Evolutionary conservation across 2,113 vertebrate species (phyloP), one percentile per base, ranked within the genome.

Genomic region (Tiliqua scincoides): DNA sequence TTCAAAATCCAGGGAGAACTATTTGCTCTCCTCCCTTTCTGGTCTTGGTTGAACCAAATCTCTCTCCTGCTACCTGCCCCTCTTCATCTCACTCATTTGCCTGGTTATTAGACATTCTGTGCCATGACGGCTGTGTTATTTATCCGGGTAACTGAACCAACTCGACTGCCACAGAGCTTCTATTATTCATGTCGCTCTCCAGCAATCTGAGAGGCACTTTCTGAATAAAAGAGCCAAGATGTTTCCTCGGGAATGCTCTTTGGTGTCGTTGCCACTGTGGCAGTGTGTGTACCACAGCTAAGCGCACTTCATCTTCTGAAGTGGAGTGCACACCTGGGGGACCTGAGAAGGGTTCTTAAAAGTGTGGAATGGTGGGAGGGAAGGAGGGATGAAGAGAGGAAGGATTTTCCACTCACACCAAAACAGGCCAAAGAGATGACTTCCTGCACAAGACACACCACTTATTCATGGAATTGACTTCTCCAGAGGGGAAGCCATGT

Each of bases 121-220:
- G 12, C 65, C n/a, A 5, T 59, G 23, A 40, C 23, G n/a, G 81
- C 67, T 72, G n/a, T 70, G 57, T 83, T 83, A 59, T 82, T 71
- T 82, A 59, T 59, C 81, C 27, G 52, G 67, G 81, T 83, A 83
- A 83, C 9, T 83, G 81, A 72, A 57, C 52, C 70, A 71, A 71
- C 67, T 27, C 30, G 81, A 72, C 37, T 72, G 57, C 80, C 48
- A 27, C 27, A 54, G 80, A 65, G 48, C 32, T 70, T 82, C 80
- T 54, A 82, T 82, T 82, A 82, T 83, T 83, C 81, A 83, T 83
- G 67, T 10, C 23, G 14, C 35, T 63, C 61, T 17, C 21, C 27
- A 61, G 81, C 52, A 37, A 83, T 83, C 32, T 11, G 68, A 83
- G 81, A 57, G 25, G 81, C 52, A 37, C 48, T 82, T 71, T 32